phyloP scores from a whole-genome alignment of 2,888 invertebrate species.

The Panzeria rudis region DNA sequence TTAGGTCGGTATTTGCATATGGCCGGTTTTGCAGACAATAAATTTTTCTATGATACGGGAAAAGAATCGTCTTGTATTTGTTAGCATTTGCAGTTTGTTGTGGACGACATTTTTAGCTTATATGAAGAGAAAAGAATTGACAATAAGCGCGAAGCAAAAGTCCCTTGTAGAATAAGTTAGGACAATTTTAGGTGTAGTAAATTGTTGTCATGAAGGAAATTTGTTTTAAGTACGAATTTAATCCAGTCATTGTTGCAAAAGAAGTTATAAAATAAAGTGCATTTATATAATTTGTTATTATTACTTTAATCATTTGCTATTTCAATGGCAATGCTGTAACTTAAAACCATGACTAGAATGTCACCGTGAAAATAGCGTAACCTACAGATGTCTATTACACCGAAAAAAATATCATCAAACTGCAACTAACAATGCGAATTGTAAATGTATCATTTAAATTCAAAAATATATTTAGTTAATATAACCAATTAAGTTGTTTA shows the following conservation, averaged over 20 bases:
- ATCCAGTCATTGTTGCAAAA: neutral
- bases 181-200: slow-evolving; percentile 14
- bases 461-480: no score
- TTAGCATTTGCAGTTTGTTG: slow-evolving; percentile 88
- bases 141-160: slow-evolving; percentile 13
- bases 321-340: neutral
- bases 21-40: slow-evolving; percentile 90
- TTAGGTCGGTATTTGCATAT: slow-evolving; percentile 86
- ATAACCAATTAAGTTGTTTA: no score
- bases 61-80: slow-evolving; percentile 89
- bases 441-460: no score
- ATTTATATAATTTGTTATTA: slow-evolving; percentile 64
- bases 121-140: slow-evolving; percentile 87
- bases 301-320: neutral
- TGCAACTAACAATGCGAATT: no score
- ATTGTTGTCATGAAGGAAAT: neutral
- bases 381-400: no score
- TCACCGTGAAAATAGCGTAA: no score
- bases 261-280: slow-evolving; percentile 54
- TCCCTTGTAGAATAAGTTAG: slow-evolving; percentile 28
- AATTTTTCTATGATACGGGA: slow-evolving; percentile 90
- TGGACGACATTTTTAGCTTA: slow-evolving; percentile 92
- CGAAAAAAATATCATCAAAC: no score
- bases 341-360: no score
- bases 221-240: slow-evolving; percentile 6